phyloP scores from a whole-genome alignment of 2,113 vertebrate species.

The Labeo catla region DNA sequence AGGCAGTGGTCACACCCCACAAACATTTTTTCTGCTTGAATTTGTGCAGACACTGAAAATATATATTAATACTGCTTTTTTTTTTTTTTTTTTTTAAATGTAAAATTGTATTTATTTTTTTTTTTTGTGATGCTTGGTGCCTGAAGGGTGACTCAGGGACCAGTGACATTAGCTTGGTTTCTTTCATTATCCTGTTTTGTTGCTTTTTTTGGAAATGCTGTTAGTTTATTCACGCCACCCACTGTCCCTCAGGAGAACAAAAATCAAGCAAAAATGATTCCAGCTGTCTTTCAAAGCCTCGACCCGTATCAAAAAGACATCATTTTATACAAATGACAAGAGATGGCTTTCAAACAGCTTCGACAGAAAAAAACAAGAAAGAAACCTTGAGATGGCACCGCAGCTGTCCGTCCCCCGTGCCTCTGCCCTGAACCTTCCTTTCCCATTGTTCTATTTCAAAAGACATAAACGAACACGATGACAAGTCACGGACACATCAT shows the following conservation, averaged over 20 bases:
- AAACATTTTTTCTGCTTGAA: background rate
- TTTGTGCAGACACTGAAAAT: background rate
- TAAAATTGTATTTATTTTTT: background rate
- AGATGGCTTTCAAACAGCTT: slow-evolving; percentile 34
- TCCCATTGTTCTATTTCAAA: slow-evolving; percentile 19
- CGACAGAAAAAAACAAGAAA: background rate
- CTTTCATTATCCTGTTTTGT: background rate
- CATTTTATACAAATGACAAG: background rate
- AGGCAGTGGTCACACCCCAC: background rate
- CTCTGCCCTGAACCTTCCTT: background rate
- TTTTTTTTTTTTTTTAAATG: background rate
- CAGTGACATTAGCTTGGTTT: background rate
- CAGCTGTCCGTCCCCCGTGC: background rate
- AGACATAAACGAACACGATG: background rate
- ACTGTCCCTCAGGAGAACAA: background rate
- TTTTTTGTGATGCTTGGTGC: background rate
- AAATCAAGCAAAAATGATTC: slow-evolving; percentile 9
- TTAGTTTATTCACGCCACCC: background rate
- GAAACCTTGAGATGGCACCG: slow-evolving; percentile 28
- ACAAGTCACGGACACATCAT: slow-evolving; percentile 16
- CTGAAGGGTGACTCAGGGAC: background rate
- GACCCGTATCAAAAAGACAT: slow-evolving; percentile 19
- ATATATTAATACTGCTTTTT: background rate
- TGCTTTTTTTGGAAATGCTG: background rate
- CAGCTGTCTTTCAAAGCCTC: background rate